Evolutionary conservation across 2,888 invertebrate species (phyloP), one percentile per base, ranked within the genome.

Genomic region (Malacosoma neustria): DNA sequence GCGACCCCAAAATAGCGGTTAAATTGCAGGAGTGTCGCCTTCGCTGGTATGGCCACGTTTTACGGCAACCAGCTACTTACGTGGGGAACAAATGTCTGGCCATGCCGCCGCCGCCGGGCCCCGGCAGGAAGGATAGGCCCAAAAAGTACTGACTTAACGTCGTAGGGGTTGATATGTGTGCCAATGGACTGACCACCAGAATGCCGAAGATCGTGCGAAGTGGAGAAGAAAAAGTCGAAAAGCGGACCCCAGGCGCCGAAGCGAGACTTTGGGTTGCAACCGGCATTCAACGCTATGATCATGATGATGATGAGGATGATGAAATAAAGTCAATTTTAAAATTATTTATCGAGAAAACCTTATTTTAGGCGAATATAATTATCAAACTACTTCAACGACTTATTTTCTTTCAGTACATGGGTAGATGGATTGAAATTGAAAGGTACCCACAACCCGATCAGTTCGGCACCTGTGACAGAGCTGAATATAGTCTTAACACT

Each of bases 361-460:
- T n/a, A n/a, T n/a, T n/a, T n/a, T n/a, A n/a, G n/a, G n/a, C n/a
- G n/a, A n/a, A n/a, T n/a, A n/a, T n/a, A n/a, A n/a, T n/a, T n/a
- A n/a, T n/a, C n/a, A n/a, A n/a, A n/a, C n/a, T n/a, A n/a, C n/a
- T n/a, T n/a, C n/a, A n/a, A n/a, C n/a, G n/a, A n/a, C n/a, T n/a
- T n/a, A n/a, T n/a, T n/a, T n/a, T 22, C 38, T 51, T 52, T 1
- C 53, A 80, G 79, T 79, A 69, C 38, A 42, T 65, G 1, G 74
- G 73, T 33, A 82, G 81, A 51, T 92, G 92, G 91, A 88, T 87
- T 53, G 91, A 91, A 67, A 82, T 87, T 2, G 88, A 88, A 46
- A 84, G 88, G 45, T 91, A 91, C 56, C 90, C 90, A 36, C 84
- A 88, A 33, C 39, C 87, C 1, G 86, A 87, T 51, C 89, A 91